A percentile compares a stretch with the other conserved stretches of the same genome.
Evolutionary conservation across 2,888 invertebrate genomes (phyloP).

Genomic region (Diplazon laetatorius): DNA sequence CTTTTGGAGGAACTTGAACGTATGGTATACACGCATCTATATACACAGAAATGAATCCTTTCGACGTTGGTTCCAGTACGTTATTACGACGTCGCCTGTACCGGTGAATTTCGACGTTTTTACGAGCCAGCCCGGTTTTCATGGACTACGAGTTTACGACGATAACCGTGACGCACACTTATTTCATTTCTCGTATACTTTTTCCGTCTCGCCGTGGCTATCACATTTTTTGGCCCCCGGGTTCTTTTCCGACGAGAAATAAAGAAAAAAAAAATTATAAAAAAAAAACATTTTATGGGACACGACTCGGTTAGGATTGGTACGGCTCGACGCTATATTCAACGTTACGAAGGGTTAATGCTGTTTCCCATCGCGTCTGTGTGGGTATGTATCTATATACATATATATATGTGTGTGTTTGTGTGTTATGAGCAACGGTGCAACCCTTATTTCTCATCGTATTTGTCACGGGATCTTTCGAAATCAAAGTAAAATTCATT

Average conservation of each 20-base stretch:
- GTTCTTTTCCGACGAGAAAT: too few relatives aligned
- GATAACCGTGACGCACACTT: constrained; percentile 54
- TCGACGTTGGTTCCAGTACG: constrained; percentile 38
- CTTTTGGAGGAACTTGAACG: too few relatives aligned
- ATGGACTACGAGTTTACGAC: constrained; percentile 52
- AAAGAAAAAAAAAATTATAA: too few relatives aligned
- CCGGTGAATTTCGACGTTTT: constrained; percentile 57
- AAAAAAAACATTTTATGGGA: constrained; percentile 62
- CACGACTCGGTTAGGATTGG: constrained; percentile 52
- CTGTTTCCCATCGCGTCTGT: background rate
- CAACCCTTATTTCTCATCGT: background rate
- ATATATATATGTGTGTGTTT: too few relatives aligned
- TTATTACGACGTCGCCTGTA: constrained; percentile 49
- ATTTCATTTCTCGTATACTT: constrained; percentile 50
- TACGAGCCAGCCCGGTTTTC: constrained; percentile 46
- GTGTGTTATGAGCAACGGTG: background rate
- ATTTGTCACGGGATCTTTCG: background rate
- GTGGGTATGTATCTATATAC: too few relatives aligned
- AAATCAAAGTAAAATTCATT: background rate
- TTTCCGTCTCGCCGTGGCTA: background rate
- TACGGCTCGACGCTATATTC: constrained; percentile 32
- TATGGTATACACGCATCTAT: too few relatives aligned
- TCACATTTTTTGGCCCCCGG: constrained; percentile 31
- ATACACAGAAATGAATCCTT: constrained; percentile 44
- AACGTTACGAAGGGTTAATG: constrained; percentile 42